A percentile compares a stretch with the other conserved stretches of the same genome.
These are phyloP conservation scores for Meda fulgida DNA, from an alignment of 2,797 vertebrate genomes.

Conservation along the genomic window DNA sequence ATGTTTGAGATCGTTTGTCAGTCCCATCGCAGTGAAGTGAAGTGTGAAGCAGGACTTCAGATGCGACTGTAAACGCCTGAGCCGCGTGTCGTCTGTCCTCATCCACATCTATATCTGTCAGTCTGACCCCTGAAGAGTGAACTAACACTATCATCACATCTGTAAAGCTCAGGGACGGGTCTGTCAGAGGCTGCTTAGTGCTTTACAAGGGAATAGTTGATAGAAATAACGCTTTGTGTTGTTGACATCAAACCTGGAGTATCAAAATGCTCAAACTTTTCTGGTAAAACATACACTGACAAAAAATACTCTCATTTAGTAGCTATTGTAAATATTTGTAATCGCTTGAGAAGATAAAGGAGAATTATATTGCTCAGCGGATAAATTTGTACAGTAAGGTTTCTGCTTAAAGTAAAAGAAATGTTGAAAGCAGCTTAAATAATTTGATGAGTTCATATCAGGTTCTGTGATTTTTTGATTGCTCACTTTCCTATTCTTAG, in stretches of 20 bases:
- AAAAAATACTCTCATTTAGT: too few species aligned
- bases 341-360: too few species aligned
- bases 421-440: too few species aligned
- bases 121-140: neutral
- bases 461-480: too few species aligned
- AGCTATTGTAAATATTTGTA: too few species aligned
- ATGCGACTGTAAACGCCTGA: slow-evolving; percentile 39
- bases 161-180: neutral
- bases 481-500: too few species aligned
- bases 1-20: slow-evolving; percentile 25
- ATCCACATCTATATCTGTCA: slow-evolving; percentile 41
- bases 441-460: too few species aligned
- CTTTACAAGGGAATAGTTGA: neutral
- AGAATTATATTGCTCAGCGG: too few species aligned
- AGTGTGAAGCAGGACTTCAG: slow-evolving; percentile 51
- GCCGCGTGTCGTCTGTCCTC: slow-evolving; percentile 20
- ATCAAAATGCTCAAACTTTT: neutral
- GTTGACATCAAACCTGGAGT: too few species aligned
- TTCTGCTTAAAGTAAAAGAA: too few species aligned
- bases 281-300: too few species aligned
- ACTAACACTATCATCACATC: neutral
- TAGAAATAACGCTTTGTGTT: neutral
- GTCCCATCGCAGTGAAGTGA: slow-evolving; percentile 42
- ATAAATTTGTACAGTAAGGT: too few species aligned
- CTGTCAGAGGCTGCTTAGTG: neutral